These are phyloP conservation scores for Pteromalus puparum DNA, from an alignment of 1,140 invertebrate species.

Conservation along the genomic window DNA sequence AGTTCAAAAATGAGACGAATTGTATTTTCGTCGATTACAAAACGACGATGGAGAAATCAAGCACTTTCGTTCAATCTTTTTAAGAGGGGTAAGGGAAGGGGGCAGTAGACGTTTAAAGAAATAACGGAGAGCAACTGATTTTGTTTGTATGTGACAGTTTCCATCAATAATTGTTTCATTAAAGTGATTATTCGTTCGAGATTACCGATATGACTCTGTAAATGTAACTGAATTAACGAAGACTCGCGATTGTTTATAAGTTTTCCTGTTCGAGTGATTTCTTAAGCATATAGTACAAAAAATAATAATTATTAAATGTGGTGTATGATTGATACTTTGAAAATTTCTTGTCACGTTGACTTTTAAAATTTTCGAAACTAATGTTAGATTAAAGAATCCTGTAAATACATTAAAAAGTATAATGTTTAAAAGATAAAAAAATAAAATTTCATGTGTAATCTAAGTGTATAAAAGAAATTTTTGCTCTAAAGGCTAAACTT, in stretches of 20 bases:
- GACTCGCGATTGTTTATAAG: background rate
- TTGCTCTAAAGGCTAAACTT: background rate
- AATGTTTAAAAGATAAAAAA: slow-evolving; percentile 19
- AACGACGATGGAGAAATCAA: background rate
- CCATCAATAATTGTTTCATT: slow-evolving; percentile 33
- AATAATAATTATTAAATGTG: background rate
- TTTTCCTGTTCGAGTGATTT: background rate
- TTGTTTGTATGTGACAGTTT: slow-evolving; percentile 8
- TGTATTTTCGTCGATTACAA: background rate
- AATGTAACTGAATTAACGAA: background rate
- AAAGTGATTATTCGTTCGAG: slow-evolving; percentile 15
- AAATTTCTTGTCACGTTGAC: background rate
- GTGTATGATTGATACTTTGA: slow-evolving; percentile 14
- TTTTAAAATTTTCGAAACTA: slow-evolving; percentile 7
- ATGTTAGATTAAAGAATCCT: slow-evolving; percentile 5
- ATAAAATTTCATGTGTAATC: slow-evolving; percentile 37
- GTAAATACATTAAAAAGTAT: slow-evolving; percentile 35
- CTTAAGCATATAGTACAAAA: slow-evolving; percentile 21
- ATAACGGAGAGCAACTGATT: background rate
- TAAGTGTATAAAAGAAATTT: slow-evolving; percentile 37
- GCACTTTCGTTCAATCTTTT: background rate
- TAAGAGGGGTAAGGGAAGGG: background rate
- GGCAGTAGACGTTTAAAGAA: background rate
- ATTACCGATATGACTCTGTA: slow-evolving; percentile 8
- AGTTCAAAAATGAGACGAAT: background rate